A percentile compares a stretch with the other conserved stretches of the same genome.
Evolutionary conservation across 2,888 invertebrate species (phyloP).

Genomic region (Melanostoma mellinum): DNA sequence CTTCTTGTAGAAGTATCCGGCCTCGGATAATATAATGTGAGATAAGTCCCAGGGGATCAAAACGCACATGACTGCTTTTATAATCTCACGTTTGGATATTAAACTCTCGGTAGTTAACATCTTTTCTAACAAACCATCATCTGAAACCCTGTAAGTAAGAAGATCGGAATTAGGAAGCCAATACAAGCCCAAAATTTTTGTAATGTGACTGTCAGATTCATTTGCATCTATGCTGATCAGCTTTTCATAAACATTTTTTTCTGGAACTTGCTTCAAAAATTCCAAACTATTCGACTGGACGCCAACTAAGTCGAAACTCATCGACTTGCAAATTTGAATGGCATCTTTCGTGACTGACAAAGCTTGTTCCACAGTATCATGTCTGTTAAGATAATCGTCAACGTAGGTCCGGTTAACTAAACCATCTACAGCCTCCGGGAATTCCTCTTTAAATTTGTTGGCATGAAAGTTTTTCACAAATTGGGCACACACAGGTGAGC

Average conservation of each 20-base stretch:
- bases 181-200: slow-evolving; percentile 1
- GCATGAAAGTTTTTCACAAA: slow-evolving; percentile 2
- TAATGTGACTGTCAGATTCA: background rate
- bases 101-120: background rate
- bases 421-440: no score
- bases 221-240: background rate
- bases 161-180: background rate
- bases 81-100: background rate
- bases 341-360: slow-evolving; percentile 9
- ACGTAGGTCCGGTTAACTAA: background rate
- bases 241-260: background rate
- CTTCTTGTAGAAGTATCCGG: slow-evolving; percentile 15
- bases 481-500: slow-evolving; percentile 3
- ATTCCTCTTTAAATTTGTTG: slow-evolving; percentile 6
- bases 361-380: background rate
- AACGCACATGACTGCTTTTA: slow-evolving; percentile 15
- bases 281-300: background rate
- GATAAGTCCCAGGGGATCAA: background rate
- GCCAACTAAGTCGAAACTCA: background rate
- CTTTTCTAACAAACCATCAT: background rate
- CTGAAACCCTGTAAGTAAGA: background rate
- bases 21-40: slow-evolving; percentile 2
- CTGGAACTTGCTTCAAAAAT: background rate
- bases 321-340: background rate
- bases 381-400: slow-evolving; percentile 40